Base-by-base conservation (phyloP, 2,888 invertebrate species). In the Cyclophora punctaria region DNA sequence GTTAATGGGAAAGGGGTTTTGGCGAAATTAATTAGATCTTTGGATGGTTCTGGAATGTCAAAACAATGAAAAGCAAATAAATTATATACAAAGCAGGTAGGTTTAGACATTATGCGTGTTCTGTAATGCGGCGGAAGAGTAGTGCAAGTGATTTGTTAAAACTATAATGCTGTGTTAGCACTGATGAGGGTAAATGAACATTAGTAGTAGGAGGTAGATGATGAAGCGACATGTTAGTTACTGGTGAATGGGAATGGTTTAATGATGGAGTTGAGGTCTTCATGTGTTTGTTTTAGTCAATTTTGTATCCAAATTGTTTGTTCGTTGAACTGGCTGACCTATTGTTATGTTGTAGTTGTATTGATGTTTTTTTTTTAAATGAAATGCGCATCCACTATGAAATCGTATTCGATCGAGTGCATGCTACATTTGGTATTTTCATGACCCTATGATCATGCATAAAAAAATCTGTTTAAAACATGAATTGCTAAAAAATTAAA, bases 371-470 rank as follows among this genome's bases (percentile, higher is more conserved):
- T 62, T n/a, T 55, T 53, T 60, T 55, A 81, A 86, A 86, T 86
- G 86, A 86, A 86, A 86, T 86, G 86, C 86, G 86, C 86, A 83
- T 78, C 73, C 76, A 80, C 73, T 71, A 66, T 68, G 64, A 66
- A 59, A 58, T 56, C 56, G 63, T 60, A 60, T 62, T 67, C 59
- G 60, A 57, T 58, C 52, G 47, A 54, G 53, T 60, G 70, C 76
- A 80, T 78, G 79, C 79, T 73, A 72, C 67, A 72, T 77, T 75
- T 49, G 52, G 46, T 57, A 48, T 58, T 50, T 50, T 56, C 52
- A 59, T 60, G 53, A 64, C 67, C 71, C 71, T 67, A 59, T 64
- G 61, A 70, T 73, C 83, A 85, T 83, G 83, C 85, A 78, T 59
- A 64, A 58, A 57, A 49, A 43, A 53, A 62, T 59, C 58, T 59